A percentile compares a stretch with the other conserved stretches of the same genome.
Evolutionary conservation across 2,797 vertebrate species (phyloP).

Genomic region (Fistularia tabacaria): DNA sequence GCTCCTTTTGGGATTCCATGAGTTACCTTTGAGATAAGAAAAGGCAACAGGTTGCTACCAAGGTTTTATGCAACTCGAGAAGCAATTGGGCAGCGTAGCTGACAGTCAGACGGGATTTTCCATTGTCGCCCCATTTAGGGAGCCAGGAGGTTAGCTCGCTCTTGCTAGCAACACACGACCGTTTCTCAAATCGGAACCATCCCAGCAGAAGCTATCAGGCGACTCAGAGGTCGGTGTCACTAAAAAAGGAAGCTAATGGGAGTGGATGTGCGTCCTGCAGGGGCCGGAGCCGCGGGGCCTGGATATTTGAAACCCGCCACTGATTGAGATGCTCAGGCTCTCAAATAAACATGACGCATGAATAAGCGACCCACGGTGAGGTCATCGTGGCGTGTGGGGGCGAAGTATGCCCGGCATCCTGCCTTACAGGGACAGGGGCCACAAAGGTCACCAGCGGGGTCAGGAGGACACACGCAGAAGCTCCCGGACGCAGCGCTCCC

Average conservation of each 20-base stretch:
- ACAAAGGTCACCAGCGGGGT: slow-evolving; percentile 30
- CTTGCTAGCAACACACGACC: no score
- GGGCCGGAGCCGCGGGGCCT: slow-evolving; percentile 18
- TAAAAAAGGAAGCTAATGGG: slow-evolving; percentile 3
- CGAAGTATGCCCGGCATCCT: slow-evolving; percentile 27
- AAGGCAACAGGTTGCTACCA: no score
- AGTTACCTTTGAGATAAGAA: no score
- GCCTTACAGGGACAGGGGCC: slow-evolving; percentile 51
- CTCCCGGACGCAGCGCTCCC: slow-evolving; percentile 20
- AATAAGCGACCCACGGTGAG: slow-evolving; percentile 33
- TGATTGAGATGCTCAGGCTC: slow-evolving; percentile 25
- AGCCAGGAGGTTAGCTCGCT: no score
- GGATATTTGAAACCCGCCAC: slow-evolving; percentile 30
- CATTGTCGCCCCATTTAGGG: no score
- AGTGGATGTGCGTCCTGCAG: neutral
- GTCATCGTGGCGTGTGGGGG: slow-evolving; percentile 22
- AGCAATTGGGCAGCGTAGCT: no score
- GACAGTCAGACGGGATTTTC: no score
- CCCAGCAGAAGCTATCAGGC: no score
- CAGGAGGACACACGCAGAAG: slow-evolving; percentile 35
- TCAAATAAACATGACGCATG: slow-evolving; percentile 45
- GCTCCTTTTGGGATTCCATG: no score
- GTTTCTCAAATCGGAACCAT: no score
- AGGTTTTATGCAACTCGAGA: no score
- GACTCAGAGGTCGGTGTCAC: neutral